Evolutionary conservation across 1,140 invertebrate species (phyloP).

Genomic region (Watersipora subatra): DNA sequence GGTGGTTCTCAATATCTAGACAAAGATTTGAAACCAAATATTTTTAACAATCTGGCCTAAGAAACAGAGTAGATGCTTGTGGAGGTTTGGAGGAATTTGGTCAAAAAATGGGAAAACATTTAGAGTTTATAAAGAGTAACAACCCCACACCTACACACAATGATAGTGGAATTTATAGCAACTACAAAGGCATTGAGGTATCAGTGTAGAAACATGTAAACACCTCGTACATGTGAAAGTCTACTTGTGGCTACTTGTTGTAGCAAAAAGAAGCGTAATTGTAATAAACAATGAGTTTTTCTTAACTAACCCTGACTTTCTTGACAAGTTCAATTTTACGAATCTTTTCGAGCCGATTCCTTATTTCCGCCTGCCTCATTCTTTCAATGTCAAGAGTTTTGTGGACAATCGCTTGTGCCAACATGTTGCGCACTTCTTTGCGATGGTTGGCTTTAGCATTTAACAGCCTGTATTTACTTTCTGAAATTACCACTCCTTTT

Average conservation of each 20-base stretch:
- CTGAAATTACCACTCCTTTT: constrained; percentile 28
- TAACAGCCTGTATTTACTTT: constrained; percentile 33
- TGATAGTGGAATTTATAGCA: too few species aligned
- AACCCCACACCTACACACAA: too few species aligned
- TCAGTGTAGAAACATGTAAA: background rate
- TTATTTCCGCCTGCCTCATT: constrained; percentile 29
- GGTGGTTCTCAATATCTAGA: too few species aligned
- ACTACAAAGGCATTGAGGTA: background rate
- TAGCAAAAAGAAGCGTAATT: constrained; percentile 16
- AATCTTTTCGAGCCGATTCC: constrained; percentile 34
- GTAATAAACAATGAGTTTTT: too few species aligned
- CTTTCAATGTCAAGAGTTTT: constrained; percentile 37
- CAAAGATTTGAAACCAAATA: too few species aligned
- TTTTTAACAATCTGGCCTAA: too few species aligned
- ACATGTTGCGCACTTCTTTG: constrained; percentile 33
- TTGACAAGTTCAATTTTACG: constrained; percentile 36
- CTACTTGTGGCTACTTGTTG: constrained; percentile 3
- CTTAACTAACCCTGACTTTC: constrained; percentile 32
- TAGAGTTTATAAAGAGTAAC: too few species aligned
- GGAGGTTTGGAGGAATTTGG: too few species aligned
- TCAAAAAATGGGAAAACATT: too few species aligned
- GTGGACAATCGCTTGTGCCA: constrained; percentile 38
- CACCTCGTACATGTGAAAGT: background rate
- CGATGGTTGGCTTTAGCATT: constrained; percentile 34
- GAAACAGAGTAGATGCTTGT: too few species aligned